Percentiles rank a stretch among this genome's conserved stretches.
These are phyloP conservation scores for Ectobius pallidus DNA, from an alignment of 2,888 invertebrate species.

Conservation along the genomic window DNA sequence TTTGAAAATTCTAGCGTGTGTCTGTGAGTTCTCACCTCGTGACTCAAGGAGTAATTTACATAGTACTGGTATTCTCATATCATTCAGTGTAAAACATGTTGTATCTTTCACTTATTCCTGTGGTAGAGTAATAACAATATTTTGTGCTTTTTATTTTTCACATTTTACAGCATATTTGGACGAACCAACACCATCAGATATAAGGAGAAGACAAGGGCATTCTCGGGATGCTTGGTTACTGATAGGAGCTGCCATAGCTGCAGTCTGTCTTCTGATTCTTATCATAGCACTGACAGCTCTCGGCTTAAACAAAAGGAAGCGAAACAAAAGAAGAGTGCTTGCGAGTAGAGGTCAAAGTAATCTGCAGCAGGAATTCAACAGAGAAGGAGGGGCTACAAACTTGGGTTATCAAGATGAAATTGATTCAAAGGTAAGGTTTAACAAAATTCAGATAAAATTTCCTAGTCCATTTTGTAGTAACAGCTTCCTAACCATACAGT, in stretches of 20 bases:
- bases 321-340: constrained; percentile 42
- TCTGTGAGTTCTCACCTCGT: too few species aligned
- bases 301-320: constrained; percentile 54
- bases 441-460: too few species aligned
- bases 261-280: constrained; percentile 64
- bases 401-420: constrained; percentile 50
- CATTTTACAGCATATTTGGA: constrained; percentile 70
- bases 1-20: too few species aligned
- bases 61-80: too few species aligned
- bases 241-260: constrained; percentile 66
- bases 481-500: too few species aligned
- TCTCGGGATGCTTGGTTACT: constrained; percentile 67
- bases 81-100: too few species aligned
- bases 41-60: too few species aligned
- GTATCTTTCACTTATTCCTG: too few species aligned
- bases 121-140: too few species aligned
- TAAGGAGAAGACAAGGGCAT: constrained; percentile 56
- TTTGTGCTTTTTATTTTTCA: too few species aligned
- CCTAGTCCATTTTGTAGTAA: too few species aligned
- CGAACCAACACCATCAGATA: constrained; percentile 65
- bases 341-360: constrained; percentile 46
- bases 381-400: constrained; percentile 50
- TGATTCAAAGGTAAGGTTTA: background rate
- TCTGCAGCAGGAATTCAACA: constrained; percentile 52
- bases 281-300: constrained; percentile 60